Conservation (phyloP, 2,113 vertebrate species). For the Cyphotilapia sp. region DNA sequence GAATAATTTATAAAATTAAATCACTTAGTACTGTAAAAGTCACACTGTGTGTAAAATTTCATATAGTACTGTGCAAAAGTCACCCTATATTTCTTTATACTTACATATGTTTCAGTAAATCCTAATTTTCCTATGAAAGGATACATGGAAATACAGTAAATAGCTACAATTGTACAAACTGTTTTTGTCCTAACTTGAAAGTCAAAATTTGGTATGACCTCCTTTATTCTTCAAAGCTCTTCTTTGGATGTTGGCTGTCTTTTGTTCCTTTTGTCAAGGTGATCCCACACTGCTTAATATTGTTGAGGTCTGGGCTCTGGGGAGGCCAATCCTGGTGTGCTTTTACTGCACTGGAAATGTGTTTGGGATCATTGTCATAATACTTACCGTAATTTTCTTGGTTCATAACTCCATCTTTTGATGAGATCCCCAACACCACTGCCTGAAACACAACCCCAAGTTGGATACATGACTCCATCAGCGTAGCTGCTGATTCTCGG, state of each 20-base stretch:
- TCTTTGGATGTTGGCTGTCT: neutral
- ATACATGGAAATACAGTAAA: neutral
- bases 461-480: neutral
- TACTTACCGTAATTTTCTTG: neutral
- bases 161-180: neutral
- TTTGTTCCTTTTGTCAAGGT: neutral
- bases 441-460: neutral
- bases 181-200: neutral
- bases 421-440: neutral
- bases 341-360: neutral
- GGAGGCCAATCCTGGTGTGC: neutral
- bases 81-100: neutral
- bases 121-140: neutral
- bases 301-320: neutral
- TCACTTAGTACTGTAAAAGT: neutral
- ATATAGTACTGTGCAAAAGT: neutral
- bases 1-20: neutral
- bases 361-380: neutral
- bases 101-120: neutral
- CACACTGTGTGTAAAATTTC: neutral
- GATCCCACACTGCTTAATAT: neutral
- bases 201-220: neutral
- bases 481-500: neutral
- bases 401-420: neutral
- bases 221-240: neutral